Base-by-base conservation (phyloP, 2,113 vertebrate genomes). In the Variabilichromis moorii region DNA sequence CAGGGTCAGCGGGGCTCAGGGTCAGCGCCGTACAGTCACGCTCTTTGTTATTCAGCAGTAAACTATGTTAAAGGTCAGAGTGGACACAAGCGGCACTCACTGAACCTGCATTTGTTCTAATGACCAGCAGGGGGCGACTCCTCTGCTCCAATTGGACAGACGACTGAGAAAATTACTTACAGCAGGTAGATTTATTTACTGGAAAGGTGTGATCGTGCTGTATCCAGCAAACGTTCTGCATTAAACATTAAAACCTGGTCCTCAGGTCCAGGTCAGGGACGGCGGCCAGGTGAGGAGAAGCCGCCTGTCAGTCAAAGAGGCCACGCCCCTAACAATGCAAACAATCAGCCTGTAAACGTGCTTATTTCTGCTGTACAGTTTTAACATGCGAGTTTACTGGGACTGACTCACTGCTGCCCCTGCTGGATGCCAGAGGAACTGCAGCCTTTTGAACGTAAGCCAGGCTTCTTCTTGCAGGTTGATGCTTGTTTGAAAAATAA, bases 61-160 rank as follows among this genome's bases (percentile, higher is more conserved):
- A 73, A 76, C 24, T 76, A 17, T 17, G 40, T 76, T 76, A 63
- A 63, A 63, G 31, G 17, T 63, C 59, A 63, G 17, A 63, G 31
- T 63, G 59, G 59, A 63, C 59, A 63, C 17, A 63, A 35, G 17
- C 31, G n/a, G 59, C 28, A 3, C 59, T 63, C 59, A 35, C 31
- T 35, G 14, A 63, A 63, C 3, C 57, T 33, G 59, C 59, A 66
- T 66, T 35, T 35, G 61, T 66, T 35, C 61, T 35, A 66, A 35
- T 66, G 31, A n/a, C 31, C 59, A 63, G 59, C 9, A 63, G 59
- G 6, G 59, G 59, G 59, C 17, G 31, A 63, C 59, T 19, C 5
- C 16, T 63, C 28, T 63, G 3, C 59, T 63, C 9, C 59, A 33
- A 63, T 33, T 63, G 4, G 59, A 63, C 59, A 63, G 28, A 33